A percentile compares a stretch with the other conserved stretches of the same genome.
These are phyloP conservation scores for Pseudochromis fuscus DNA, from an alignment of 2,797 vertebrate genomes.

Conservation along the genomic window DNA sequence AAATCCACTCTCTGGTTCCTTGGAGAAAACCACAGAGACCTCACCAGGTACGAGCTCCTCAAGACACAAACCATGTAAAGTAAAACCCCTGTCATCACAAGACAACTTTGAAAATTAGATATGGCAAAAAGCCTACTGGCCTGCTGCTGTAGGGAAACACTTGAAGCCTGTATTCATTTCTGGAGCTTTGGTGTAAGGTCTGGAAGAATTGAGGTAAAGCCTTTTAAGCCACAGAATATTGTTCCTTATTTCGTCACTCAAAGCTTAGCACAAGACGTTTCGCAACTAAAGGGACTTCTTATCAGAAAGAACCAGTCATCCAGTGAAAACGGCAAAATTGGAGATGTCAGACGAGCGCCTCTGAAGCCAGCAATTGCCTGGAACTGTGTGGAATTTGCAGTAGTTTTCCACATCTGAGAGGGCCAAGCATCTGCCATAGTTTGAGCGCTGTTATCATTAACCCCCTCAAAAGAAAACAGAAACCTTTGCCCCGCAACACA, in stretches of 20 bases:
- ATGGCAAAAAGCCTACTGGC: conserved; percentile 48
- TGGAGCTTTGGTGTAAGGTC: conserved; percentile 8
- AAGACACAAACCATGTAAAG: conserved; percentile 35
- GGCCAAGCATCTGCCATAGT: conserved; percentile 73
- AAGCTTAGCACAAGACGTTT: conserved; percentile 53
- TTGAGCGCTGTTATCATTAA: conserved; percentile 76
- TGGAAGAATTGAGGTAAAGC: conserved; percentile 31
- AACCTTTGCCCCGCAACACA: conserved; percentile 49
- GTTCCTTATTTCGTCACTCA: conserved; percentile 29
- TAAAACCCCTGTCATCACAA: conserved; percentile 61
- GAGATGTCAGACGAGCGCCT: conserved; percentile 59
- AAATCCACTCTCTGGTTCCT: conserved; percentile 53
- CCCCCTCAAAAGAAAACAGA: conserved; percentile 71
- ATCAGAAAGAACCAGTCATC: conserved; percentile 53
- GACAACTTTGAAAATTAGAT: conserved; percentile 62
- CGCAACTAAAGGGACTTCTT: conserved; percentile 53
- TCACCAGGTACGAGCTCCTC: conserved; percentile 48
- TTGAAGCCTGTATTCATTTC: conserved; percentile 37
- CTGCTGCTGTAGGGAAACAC: conserved; percentile 38
- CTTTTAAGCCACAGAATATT: conserved; percentile 42
- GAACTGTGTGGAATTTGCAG: conserved; percentile 59
- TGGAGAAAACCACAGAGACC: conserved; percentile 46
- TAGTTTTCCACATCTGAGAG: conserved; percentile 73
- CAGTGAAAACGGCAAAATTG: conserved; percentile 49
- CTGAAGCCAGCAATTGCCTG: conserved; percentile 55